Evolutionary conservation across 2,888 invertebrate genomes (phyloP).

Genomic region (Drosophila ustulata): DNA sequence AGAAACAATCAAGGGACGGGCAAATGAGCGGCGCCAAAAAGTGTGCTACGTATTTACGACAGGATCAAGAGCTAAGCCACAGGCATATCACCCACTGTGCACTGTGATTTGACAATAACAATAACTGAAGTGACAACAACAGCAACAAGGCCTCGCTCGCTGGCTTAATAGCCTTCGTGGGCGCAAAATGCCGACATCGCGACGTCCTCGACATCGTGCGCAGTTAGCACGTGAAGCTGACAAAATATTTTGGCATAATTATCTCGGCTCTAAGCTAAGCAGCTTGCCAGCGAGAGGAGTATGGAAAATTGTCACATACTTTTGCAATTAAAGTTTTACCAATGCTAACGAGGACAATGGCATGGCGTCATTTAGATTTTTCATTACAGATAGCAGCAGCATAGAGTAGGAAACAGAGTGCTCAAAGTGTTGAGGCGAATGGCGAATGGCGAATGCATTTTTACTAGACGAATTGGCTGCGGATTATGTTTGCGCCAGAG

Average conservation of each 20-base stretch:
- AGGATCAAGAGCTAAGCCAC: conserved; percentile 53
- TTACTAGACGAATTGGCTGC: conserved; percentile 29
- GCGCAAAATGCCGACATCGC: conserved; percentile 19
- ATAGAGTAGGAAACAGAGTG: background rate
- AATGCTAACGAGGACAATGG: conserved; percentile 38
- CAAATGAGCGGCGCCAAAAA: conserved; percentile 37
- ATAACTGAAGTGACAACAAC: conserved; percentile 10
- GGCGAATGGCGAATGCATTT: conserved; percentile 49
- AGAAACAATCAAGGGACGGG: background rate
- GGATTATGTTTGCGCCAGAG: conserved; percentile 41
- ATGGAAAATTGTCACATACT: conserved; percentile 30
- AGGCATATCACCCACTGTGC: conserved; percentile 41
- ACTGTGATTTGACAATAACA: conserved; percentile 41
- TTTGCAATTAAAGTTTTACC: conserved; percentile 70
- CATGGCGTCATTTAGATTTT: conserved; percentile 61
- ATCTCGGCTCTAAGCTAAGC: conserved; percentile 41
- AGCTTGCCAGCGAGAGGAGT: background rate
- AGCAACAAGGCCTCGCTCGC: background rate
- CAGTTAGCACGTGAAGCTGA: conserved; percentile 47
- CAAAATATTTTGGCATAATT: conserved; percentile 71
- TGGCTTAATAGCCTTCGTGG: conserved; percentile 40
- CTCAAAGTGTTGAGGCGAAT: conserved; percentile 42
- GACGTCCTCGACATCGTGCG: conserved; percentile 10
- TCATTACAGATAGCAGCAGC: conserved; percentile 43
- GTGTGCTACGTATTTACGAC: conserved; percentile 42